Base-by-base conservation (phyloP, 2,113 vertebrate species). In the Dicentrarchus labrax region DNA sequence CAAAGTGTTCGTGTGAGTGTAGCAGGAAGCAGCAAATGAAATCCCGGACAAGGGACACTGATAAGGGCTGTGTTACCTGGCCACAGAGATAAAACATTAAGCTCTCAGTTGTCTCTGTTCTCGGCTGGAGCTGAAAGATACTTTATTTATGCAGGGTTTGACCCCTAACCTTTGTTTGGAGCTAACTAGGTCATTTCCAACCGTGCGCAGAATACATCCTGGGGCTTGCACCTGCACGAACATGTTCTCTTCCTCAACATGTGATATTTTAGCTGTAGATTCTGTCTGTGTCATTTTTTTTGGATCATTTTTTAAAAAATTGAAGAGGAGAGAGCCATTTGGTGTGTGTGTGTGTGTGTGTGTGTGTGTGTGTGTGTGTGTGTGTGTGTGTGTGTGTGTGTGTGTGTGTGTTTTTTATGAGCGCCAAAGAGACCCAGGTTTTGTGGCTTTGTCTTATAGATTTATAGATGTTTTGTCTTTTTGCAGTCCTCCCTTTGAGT, bases 1-100 rank as follows among this genome's bases (percentile, higher is more conserved):
- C 90, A 94, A 95, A 95, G 69, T 24, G 10, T 62, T 82, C 53
- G 65, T 78, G 82, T 78, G 51, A 70, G 59, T n/a, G 5, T 2
- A 88, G 71, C 76, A 88, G 87, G 89, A 93, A 91, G 72, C 24
- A 1, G 43, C n/a, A 41, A 79, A 70, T 71, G 16, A 86, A 80
- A 80, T 69, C 67, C 51, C 51, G 24, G 65, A 87, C 76, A 1
- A 2, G 39, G 36, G 17, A 70, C 39, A n/a, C 54, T 76, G 92
- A 94, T 93, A 88, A 91, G 64, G 45, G 48, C 48, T 24, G 48
- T 4, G 54, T 68, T 66, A 79, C 72, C 76, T 80, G 90, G 38
- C 43, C 65, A 24, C 57, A 66, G 39, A 75, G 89, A 89, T 88
- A 70, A 48, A 85, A 80, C 50, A 39, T 62, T 51, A 65, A 71